Percentiles rank a stretch among this genome's conserved stretches.
phyloP scores from a whole-genome alignment of 2,797 vertebrate species.

The Parauchenoglanis punctatus region DNA sequence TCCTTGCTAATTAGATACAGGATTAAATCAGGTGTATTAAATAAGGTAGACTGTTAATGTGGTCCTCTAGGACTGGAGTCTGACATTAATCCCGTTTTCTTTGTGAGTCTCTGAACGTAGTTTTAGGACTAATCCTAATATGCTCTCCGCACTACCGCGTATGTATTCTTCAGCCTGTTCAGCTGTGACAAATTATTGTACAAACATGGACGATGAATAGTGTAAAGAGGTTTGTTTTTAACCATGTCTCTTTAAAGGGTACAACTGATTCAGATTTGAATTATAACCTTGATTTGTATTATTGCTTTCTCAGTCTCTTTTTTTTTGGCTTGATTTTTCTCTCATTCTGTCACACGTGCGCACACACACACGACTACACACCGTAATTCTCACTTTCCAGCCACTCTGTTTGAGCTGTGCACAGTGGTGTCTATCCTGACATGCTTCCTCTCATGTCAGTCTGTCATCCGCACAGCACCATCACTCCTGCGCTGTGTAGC shows the following conservation, averaged over 20 bases:
- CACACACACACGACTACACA: neutral
- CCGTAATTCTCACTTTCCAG: neutral
- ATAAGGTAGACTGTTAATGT: neutral
- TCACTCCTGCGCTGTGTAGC: neutral
- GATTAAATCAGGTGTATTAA: neutral
- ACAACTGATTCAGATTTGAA: neutral
- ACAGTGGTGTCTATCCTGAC: constrained; percentile 34
- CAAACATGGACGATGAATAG: neutral
- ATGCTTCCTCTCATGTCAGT: constrained; percentile 38
- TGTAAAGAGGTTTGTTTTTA: neutral
- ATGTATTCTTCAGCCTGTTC: neutral
- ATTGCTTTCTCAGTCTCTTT: neutral
- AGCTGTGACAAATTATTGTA: neutral
- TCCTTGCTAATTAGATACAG: constrained; percentile 1
- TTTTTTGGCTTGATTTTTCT: neutral
- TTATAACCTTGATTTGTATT: neutral
- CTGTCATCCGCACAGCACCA: constrained; percentile 27
- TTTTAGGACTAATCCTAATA: constrained; percentile 2
- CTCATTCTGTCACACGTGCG: too few relatives aligned
- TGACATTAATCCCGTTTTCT: constrained; percentile 1
- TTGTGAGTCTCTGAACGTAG: neutral
- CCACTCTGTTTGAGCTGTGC: neutral
- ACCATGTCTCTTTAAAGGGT: neutral
- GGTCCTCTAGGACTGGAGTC: neutral
- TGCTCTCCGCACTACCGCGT: too few relatives aligned